Evolutionary conservation across 2,888 invertebrate species (phyloP), one percentile per base, ranked within the genome.

Genomic region (Stegana nigrithorax): DNA sequence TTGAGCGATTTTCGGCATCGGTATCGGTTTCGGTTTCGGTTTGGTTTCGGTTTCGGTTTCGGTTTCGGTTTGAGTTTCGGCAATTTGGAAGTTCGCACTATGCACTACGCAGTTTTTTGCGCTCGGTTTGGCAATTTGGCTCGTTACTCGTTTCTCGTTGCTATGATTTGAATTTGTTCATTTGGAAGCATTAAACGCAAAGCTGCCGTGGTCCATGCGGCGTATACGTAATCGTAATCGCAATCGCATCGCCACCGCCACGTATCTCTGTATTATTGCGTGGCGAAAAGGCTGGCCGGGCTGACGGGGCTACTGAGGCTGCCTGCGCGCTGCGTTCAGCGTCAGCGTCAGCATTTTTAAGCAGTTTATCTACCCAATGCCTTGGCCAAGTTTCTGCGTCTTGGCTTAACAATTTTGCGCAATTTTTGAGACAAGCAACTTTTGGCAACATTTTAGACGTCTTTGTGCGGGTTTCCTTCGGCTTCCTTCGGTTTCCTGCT

Each of bases 121-220:
- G 53, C 53, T 36, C 53, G 32, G 32, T 32, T 36, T 55, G 36
- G 36, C 53, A 32, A 55, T 55, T 55, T 32, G 17, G 10, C 39
- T 14, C 10, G 29, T 39, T n/a, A 39, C n/a, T 17, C 39, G n/a
- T 39, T 39, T 39, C 4, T 39, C 39, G 14, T 5, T 39, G 14
- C 36, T 36, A n/a, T n/a, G n/a, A n/a, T 36, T 36, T 4, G 36
- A 14, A 14, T 36, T 36, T 39, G 39, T 17, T 39, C 39, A 39
- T 39, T 10, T 5, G 39, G 17, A n/a, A 32, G 32, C n/a, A 5
- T 32, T 32, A n/a, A 32, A n/a, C 6, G 2, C n/a, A n/a, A 39
- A 8, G 39, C n/a, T n/a, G n/a, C n/a, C n/a, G n/a, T n/a, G n/a
- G n/a, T n/a, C n/a, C n/a, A n/a, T n/a, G n/a, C n/a, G n/a, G n/a